A percentile compares a stretch with the other conserved stretches of the same genome.
Conservation (phyloP, 2,113 vertebrate genomes). For the Delphinus delphis region DNA sequence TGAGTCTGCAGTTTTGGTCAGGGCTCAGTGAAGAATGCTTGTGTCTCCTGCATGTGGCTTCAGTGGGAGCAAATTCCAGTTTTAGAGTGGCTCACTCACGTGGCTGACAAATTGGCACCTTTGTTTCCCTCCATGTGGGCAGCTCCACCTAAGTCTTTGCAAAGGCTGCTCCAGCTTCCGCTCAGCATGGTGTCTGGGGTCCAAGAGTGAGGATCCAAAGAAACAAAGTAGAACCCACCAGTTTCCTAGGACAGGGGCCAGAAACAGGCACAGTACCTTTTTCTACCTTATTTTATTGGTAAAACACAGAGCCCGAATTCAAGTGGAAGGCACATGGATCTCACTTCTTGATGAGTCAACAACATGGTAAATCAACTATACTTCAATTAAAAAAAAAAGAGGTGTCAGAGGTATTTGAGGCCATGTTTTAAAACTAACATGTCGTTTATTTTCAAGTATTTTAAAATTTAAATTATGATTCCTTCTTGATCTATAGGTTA, state of each 20-base stretch:
- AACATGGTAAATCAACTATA: not conserved
- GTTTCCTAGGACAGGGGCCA: not conserved
- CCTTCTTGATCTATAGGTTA: not conserved
- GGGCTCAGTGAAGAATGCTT: not conserved
- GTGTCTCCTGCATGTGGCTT: not conserved
- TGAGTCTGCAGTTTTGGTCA: not conserved
- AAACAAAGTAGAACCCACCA: not conserved
- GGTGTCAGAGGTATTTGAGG: not conserved
- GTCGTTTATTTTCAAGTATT: not conserved
- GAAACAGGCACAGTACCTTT: not conserved
- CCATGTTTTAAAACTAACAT: not conserved
- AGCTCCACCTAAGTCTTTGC: not conserved
- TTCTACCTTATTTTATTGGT: not conserved
- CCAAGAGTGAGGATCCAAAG: not conserved
- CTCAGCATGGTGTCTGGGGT: not conserved
- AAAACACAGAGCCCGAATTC: not conserved
- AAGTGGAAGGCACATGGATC: not conserved
- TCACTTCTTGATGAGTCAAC: not conserved
- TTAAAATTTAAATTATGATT: not conserved
- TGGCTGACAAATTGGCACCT: not conserved
- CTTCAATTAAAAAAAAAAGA: not conserved
- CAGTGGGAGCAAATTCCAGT: not conserved
- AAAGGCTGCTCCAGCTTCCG: not conserved
- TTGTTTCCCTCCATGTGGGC: not conserved
- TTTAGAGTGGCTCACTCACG: not conserved